A percentile compares a stretch with the other conserved stretches of the same genome.
phyloP scores from a whole-genome alignment of 2,888 invertebrate genomes.

The Epicampocera succincta region DNA sequence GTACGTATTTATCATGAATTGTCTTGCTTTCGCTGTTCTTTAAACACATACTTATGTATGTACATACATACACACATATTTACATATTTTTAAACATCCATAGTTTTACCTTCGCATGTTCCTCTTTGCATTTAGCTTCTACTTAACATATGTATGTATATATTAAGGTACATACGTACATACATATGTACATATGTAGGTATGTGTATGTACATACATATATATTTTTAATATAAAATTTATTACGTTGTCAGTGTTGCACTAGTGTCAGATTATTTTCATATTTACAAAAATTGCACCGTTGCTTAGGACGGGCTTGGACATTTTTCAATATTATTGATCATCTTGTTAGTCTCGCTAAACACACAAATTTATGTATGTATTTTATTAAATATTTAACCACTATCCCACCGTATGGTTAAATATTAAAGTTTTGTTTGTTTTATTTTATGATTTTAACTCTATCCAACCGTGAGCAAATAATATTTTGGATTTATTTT shows the following conservation, averaged over 20 bases:
- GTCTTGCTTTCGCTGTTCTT: slow-evolving; percentile 28
- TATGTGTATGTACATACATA: no score
- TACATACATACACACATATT: background rate
- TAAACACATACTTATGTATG: background rate
- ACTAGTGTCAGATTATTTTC: slow-evolving; percentile 5
- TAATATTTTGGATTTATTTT: slow-evolving; percentile 15
- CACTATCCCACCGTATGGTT: slow-evolving; percentile 67
- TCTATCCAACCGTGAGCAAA: slow-evolving; percentile 57
- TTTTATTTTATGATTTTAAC: slow-evolving; percentile 31
- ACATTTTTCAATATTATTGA: slow-evolving; percentile 9
- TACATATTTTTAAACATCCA: slow-evolving; percentile 20
- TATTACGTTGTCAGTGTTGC: slow-evolving; percentile 57
- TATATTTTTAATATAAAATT: background rate
- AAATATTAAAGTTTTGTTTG: slow-evolving; percentile 41
- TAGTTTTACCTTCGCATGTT: slow-evolving; percentile 76
- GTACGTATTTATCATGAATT: slow-evolving; percentile 15
- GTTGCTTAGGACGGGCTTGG: slow-evolving; percentile 27
- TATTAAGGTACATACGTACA: background rate
- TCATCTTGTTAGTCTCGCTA: no score
- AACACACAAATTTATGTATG: background rate
- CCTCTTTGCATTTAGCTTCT: slow-evolving; percentile 49
- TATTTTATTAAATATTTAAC: slow-evolving; percentile 42
- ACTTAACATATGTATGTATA: slow-evolving; percentile 24
- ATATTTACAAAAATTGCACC: background rate
- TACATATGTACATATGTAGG: no score